A percentile compares a stretch with the other conserved stretches of the same genome.
These are phyloP conservation scores for Latrodectus elegans DNA, from an alignment of 2,888 invertebrate species.

Conservation along the genomic window DNA sequence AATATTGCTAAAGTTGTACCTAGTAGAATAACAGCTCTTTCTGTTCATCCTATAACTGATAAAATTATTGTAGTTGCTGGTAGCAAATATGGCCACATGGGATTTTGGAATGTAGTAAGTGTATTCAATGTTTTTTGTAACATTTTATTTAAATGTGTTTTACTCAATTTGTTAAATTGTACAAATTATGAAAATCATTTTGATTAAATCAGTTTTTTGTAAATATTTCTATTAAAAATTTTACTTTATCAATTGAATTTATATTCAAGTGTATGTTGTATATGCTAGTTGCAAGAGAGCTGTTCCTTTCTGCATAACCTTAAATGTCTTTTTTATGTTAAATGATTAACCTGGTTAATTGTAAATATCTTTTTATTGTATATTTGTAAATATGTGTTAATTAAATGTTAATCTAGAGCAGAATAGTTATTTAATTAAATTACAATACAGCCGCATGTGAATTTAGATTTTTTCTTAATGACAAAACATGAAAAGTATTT, in stretches of 20 bases:
- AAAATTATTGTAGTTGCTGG: conserved; percentile 75
- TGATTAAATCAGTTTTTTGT: background rate
- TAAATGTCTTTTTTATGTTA: too few relatives aligned
- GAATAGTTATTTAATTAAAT: too few relatives aligned
- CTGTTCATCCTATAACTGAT: conserved; percentile 74
- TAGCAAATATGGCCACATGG: conserved; percentile 75
- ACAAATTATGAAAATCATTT: background rate
- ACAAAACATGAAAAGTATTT: too few relatives aligned
- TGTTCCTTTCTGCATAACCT: too few relatives aligned
- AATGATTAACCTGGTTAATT: too few relatives aligned
- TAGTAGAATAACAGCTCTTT: conserved; percentile 74
- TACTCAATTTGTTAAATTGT: background rate
- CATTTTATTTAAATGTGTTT: background rate
- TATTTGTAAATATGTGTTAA: too few relatives aligned
- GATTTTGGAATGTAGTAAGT: conserved; percentile 74
- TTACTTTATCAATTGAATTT: too few relatives aligned
- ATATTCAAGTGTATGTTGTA: background rate
- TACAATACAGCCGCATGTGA: too few relatives aligned
- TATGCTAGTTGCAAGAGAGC: background rate
- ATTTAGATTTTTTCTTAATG: too few relatives aligned
- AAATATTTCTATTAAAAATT: background rate
- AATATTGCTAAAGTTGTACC: conserved; percentile 74
- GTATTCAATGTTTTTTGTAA: background rate
- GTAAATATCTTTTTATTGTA: too few relatives aligned
- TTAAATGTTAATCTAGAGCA: too few relatives aligned